These are phyloP conservation scores for Euleptes europaea DNA, from an alignment of 2,113 vertebrate genomes.

Conservation along the genomic window DNA sequence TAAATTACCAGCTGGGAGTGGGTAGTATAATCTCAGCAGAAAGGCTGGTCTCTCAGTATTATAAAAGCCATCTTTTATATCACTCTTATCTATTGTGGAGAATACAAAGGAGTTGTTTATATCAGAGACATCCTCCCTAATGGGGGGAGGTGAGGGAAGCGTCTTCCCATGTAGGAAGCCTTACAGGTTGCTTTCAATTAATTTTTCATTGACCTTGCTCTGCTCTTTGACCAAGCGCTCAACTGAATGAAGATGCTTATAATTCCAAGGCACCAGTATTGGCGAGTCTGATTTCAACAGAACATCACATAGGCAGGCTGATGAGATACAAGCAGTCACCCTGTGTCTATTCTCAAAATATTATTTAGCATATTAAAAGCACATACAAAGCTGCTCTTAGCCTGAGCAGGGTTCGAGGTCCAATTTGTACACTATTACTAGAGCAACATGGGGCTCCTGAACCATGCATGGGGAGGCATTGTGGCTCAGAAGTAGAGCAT, in stretches of 20 bases:
- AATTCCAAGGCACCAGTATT: slow-evolving; percentile 8
- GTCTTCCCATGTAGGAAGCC: slow-evolving; percentile 36
- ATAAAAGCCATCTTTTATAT: slow-evolving; percentile 55
- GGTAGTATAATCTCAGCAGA: slow-evolving; percentile 75
- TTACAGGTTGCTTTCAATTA: slow-evolving; percentile 39
- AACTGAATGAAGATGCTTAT: slow-evolving; percentile 46
- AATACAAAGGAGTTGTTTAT: slow-evolving; percentile 25
- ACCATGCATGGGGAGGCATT: too few relatives aligned
- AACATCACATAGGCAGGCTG: not conserved
- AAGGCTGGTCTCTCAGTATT: slow-evolving; percentile 38
- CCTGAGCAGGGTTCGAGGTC: not conserved
- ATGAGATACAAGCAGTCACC: too few relatives aligned
- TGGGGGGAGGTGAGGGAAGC: slow-evolving; percentile 28
- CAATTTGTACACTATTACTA: not conserved
- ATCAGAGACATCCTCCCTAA: slow-evolving; percentile 25
- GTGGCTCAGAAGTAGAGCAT: too few relatives aligned
- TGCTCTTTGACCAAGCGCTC: slow-evolving; percentile 28
- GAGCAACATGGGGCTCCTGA: not conserved
- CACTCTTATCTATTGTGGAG: slow-evolving; percentile 19
- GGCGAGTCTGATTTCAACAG: slow-evolving; percentile 12
- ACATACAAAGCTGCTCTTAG: not conserved
- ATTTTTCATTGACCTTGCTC: slow-evolving; percentile 12
- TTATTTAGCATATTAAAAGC: not conserved
- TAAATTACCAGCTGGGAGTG: slow-evolving; percentile 75
- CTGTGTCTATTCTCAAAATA: too few relatives aligned